A percentile compares a stretch with the other conserved stretches of the same genome.
Conservation (phyloP, 2,113 vertebrate species). For the Cebus imitator region DNA sequence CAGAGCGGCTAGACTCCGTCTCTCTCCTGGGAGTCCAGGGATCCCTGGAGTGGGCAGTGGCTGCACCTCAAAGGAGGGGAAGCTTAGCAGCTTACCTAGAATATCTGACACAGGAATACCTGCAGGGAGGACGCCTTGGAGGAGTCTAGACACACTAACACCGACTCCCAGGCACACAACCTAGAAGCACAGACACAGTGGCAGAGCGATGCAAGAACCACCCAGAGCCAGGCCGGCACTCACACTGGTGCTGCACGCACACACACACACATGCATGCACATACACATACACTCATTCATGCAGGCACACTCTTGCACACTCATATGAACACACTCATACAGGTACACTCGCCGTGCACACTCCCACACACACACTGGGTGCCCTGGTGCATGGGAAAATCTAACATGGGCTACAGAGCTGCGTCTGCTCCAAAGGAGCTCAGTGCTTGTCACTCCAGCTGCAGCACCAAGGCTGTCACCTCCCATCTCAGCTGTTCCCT, state of each 20-base stretch:
- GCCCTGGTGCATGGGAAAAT: background rate
- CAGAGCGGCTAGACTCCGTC: background rate
- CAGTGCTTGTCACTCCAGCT: rapidly evolving
- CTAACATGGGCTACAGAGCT: background rate
- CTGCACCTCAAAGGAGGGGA: background rate
- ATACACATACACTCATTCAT: background rate
- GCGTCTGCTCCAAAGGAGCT: background rate
- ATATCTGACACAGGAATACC: rapidly evolving
- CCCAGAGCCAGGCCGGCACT: background rate
- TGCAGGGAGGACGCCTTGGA: background rate
- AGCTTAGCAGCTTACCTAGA: background rate
- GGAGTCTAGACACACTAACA: background rate
- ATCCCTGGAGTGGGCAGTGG: background rate
- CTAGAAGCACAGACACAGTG: background rate
- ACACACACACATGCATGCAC: no score
- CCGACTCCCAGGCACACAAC: background rate
- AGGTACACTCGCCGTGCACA: no score
- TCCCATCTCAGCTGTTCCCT: background rate
- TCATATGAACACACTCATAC: no score
- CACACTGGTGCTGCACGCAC: rapidly evolving
- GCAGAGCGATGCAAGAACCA: rapidly evolving
- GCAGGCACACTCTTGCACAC: background rate
- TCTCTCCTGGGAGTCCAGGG: background rate
- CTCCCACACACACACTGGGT: background rate
- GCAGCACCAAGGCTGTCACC: background rate